A percentile compares a stretch with the other conserved stretches of the same genome.
phyloP scores from a whole-genome alignment of 2,888 invertebrate genomes.

The Orchestes rusci region DNA sequence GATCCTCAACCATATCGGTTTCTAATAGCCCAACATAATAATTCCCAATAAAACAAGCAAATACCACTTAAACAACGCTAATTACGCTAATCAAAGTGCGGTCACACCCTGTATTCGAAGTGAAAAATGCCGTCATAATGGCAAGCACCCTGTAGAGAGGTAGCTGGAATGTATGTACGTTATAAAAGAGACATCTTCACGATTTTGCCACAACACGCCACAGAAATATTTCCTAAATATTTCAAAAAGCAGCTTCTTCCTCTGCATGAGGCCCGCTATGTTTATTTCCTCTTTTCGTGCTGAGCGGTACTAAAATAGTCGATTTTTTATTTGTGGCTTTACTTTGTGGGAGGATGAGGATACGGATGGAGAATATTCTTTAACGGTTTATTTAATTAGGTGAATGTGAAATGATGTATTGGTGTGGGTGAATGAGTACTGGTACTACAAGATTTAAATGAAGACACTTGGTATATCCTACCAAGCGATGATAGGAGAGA shows the following conservation, averaged over 20 bases:
- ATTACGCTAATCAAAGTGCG: no score
- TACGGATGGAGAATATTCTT: neutral
- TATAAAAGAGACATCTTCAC: slow-evolving; percentile 32
- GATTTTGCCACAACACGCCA: slow-evolving; percentile 34
- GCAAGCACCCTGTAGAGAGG: slow-evolving; percentile 29
- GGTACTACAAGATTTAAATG: no score
- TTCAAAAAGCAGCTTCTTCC: slow-evolving; percentile 28
- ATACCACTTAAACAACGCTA: no score
- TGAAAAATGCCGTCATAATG: slow-evolving; percentile 19
- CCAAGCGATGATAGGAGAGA: no score
- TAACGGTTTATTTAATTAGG: no score
- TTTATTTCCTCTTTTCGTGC: slow-evolving; percentile 14
- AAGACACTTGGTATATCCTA: no score
- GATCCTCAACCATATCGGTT: no score
- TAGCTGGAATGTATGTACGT: slow-evolving; percentile 30
- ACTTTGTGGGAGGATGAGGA: slow-evolving; percentile 4
- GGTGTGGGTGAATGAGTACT: no score
- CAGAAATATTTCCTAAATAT: slow-evolving; percentile 36
- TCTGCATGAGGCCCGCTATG: slow-evolving; percentile 13
- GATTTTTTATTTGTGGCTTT: slow-evolving; percentile 2
- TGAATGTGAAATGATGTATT: no score
- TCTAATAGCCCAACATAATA: no score
- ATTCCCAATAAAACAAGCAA: no score
- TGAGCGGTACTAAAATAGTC: slow-evolving; percentile 9
- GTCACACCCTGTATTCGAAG: slow-evolving; percentile 5